phyloP scores from a whole-genome alignment of 1,140 invertebrate species.

The Drosophila sproati region DNA sequence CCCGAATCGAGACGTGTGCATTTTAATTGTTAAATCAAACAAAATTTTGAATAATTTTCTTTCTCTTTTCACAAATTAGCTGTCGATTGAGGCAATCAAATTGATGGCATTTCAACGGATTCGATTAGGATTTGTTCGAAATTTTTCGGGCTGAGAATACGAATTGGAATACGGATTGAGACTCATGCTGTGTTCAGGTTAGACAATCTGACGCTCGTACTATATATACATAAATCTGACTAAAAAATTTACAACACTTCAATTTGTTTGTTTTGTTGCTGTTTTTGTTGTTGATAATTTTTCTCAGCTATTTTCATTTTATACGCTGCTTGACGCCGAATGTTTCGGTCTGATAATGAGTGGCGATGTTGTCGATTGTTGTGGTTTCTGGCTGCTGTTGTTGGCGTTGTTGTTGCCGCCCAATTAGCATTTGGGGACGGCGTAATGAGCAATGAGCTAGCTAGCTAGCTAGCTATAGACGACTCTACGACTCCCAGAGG shows the following conservation, averaged over 20 bases:
- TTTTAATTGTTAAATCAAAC: constrained; percentile 50
- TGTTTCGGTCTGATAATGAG: constrained; percentile 71
- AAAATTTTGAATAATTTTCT: constrained; percentile 49
- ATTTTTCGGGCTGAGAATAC: not conserved
- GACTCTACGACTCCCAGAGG: constrained; percentile 41
- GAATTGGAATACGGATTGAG: constrained; percentile 4
- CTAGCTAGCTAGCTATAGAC: not conserved
- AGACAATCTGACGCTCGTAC: constrained; percentile 69
- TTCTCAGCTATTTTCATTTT: constrained; percentile 71
- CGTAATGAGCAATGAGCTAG: constrained; percentile 60
- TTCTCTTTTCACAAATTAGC: constrained; percentile 72
- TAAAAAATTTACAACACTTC: constrained; percentile 34
- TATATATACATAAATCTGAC: constrained; percentile 72
- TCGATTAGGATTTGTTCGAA: constrained; percentile 8
- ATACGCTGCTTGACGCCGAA: constrained; percentile 62
- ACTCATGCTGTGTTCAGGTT: constrained; percentile 61
- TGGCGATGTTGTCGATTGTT: constrained; percentile 62
- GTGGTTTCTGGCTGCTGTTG: constrained; percentile 21
- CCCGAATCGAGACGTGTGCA: constrained; percentile 26
- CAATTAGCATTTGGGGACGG: constrained; percentile 53
- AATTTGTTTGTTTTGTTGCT: constrained; percentile 39
- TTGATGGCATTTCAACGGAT: constrained; percentile 65
- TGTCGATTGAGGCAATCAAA: constrained; percentile 81
- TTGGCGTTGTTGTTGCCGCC: constrained; percentile 35
- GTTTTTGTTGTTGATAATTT: constrained; percentile 70